phyloP scores from a whole-genome alignment of 2,888 invertebrate species.

The Lasioglossum malachurum region DNA sequence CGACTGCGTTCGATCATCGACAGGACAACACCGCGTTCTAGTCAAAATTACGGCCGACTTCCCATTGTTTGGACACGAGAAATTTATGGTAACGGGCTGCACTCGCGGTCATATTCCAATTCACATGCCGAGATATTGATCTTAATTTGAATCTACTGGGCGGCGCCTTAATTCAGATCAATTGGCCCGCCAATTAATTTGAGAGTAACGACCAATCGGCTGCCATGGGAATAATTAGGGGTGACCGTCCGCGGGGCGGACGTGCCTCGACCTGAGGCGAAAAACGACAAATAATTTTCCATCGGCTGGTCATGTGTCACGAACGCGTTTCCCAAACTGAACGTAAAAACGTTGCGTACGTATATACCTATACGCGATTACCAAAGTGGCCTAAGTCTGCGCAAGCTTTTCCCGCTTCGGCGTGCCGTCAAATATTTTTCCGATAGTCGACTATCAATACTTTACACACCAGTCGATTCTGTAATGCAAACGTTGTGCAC shows the following conservation, averaged over 20 bases:
- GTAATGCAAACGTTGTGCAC: no score
- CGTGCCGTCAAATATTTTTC: neutral
- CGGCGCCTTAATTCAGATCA: slow-evolving; percentile 73
- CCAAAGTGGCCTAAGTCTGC: neutral
- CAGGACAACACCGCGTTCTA: slow-evolving; percentile 44
- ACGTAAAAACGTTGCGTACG: neutral
- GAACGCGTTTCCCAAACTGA: neutral
- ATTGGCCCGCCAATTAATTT: slow-evolving; percentile 71
- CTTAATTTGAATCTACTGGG: slow-evolving; percentile 76
- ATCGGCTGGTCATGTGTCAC: neutral
- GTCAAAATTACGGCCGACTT: slow-evolving; percentile 67
- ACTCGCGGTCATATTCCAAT: slow-evolving; percentile 71
- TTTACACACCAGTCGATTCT: no score
- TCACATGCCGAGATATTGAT: slow-evolving; percentile 73
- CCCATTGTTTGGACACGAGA: slow-evolving; percentile 69
- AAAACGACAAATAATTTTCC: slow-evolving; percentile 4
- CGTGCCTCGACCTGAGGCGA: neutral
- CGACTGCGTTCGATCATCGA: slow-evolving; percentile 50
- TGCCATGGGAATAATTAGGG: slow-evolving; percentile 63
- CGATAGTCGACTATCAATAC: neutral
- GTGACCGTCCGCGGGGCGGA: slow-evolving; percentile 23
- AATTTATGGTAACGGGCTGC: slow-evolving; percentile 71
- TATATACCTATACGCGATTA: neutral
- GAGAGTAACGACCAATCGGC: slow-evolving; percentile 62
- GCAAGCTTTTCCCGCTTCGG: neutral